These are phyloP conservation scores for Erpobdella octoculata DNA, from an alignment of 2,888 invertebrate genomes.

Conservation along the genomic window DNA sequence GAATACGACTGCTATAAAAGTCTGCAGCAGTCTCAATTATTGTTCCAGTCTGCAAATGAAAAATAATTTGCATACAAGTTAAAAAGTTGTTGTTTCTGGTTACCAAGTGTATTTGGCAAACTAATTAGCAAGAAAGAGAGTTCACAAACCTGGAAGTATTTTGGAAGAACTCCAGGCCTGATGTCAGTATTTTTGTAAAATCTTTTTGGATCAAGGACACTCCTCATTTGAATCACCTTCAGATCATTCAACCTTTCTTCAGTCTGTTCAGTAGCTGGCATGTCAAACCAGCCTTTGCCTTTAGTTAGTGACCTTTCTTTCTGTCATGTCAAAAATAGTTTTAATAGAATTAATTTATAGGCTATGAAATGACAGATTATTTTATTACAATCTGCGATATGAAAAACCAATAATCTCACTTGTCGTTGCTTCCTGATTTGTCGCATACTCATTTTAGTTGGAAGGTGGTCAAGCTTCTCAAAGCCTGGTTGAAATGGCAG, in stretches of 20 bases:
- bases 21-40: constrained; percentile 75
- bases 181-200: constrained; percentile 89
- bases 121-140: too few species aligned
- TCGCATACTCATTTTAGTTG: constrained; percentile 13
- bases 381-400: background rate
- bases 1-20: constrained; percentile 68
- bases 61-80: background rate
- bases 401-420: background rate
- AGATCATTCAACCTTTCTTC: constrained; percentile 80
- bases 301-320: constrained; percentile 69
- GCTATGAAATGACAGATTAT: background rate
- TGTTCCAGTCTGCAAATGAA: constrained; percentile 52
- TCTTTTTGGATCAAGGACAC: constrained; percentile 78
- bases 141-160: constrained; percentile 65
- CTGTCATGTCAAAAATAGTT: constrained; percentile 24
- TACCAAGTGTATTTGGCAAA: too few species aligned
- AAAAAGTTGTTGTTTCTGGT: background rate
- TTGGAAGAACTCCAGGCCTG: constrained; percentile 66
- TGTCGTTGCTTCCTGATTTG: constrained; percentile 7
- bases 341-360: background rate
- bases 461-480: constrained; percentile 23
- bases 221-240: constrained; percentile 82
- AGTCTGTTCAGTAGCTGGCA: constrained; percentile 79
- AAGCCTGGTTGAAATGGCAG: constrained; percentile 24
- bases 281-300: constrained; percentile 78